These are phyloP conservation scores for Leucoraja ocellata DNA, from an alignment of 2,797 vertebrate genomes.

Conservation along the genomic window DNA sequence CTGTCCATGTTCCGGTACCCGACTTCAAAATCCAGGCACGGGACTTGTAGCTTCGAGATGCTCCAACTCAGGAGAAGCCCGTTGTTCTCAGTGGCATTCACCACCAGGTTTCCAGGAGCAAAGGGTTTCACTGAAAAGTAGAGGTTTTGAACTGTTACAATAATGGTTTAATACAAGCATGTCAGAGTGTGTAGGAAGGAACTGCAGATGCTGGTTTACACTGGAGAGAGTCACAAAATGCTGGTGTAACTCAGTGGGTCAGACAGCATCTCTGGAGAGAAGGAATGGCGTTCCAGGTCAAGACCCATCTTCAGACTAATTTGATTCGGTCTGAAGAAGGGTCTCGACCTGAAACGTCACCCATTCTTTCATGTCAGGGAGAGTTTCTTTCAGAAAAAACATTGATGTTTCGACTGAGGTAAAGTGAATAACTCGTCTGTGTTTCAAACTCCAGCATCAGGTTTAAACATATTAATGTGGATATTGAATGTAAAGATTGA, in stretches of 20 bases:
- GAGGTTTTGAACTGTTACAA: background rate
- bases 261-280: no score
- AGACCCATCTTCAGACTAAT: no score
- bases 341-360: no score
- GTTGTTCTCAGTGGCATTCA: slow-evolving; percentile 50
- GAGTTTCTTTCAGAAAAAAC: no score
- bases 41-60: rapidly evolving
- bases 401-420: background rate
- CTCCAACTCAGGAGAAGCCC: slow-evolving; percentile 73
- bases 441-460: background rate
- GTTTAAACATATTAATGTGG: background rate
- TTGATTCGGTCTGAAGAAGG: no score
- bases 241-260: no score
- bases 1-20: slow-evolving; percentile 62
- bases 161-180: background rate
- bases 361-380: no score
- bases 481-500: background rate
- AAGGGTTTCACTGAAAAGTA: slow-evolving; percentile 54
- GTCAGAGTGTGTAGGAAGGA: background rate
- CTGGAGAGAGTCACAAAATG: no score
- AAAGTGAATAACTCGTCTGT: background rate
- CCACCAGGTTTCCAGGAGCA: slow-evolving; percentile 58
- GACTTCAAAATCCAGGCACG: slow-evolving; percentile 61
- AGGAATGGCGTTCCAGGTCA: no score
- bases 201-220: no score